These are phyloP conservation scores for Eutolmus rufibarbis DNA, from an alignment of 2,888 invertebrate species.

Conservation along the genomic window DNA sequence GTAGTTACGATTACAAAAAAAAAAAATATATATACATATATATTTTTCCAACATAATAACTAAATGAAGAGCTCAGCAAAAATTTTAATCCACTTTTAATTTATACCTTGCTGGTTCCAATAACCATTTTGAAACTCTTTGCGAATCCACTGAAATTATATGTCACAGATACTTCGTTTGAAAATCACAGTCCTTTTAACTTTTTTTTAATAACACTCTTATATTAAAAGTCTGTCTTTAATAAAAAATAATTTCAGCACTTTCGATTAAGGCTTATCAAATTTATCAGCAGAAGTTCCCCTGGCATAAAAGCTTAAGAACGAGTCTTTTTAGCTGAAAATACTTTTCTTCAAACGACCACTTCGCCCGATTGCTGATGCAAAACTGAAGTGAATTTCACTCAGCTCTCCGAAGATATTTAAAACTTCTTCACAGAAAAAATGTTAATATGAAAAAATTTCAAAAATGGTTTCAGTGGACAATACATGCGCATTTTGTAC, in stretches of 20 bases:
- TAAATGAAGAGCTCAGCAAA: background rate
- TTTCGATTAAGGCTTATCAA: background rate
- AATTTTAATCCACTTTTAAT: background rate
- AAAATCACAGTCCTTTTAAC: background rate
- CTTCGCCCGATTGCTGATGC: slow-evolving; percentile 39
- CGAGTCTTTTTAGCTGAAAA: background rate
- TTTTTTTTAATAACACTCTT: background rate
- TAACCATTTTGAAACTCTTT: slow-evolving; percentile 29
- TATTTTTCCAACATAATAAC: background rate
- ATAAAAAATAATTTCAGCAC: background rate
- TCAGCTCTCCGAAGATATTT: slow-evolving; percentile 18
- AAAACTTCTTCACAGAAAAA: slow-evolving; percentile 33
- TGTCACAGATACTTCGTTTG: slow-evolving; percentile 25
- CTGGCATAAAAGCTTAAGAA: background rate
- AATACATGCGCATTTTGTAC: background rate
- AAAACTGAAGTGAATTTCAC: slow-evolving; percentile 45
- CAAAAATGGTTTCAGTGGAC: slow-evolving; percentile 5
- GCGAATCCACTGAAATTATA: background rate
- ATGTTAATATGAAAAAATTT: slow-evolving; percentile 28
- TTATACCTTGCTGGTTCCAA: slow-evolving; percentile 42
- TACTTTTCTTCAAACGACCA: background rate
- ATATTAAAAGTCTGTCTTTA: background rate
- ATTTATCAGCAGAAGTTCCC: background rate
- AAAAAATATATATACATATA: too few species aligned
- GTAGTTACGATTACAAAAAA: too few species aligned